Evolutionary conservation across 2,888 invertebrate genomes (phyloP), one percentile per base, ranked within the genome.

Genomic region (Eupithecia centaureata): DNA sequence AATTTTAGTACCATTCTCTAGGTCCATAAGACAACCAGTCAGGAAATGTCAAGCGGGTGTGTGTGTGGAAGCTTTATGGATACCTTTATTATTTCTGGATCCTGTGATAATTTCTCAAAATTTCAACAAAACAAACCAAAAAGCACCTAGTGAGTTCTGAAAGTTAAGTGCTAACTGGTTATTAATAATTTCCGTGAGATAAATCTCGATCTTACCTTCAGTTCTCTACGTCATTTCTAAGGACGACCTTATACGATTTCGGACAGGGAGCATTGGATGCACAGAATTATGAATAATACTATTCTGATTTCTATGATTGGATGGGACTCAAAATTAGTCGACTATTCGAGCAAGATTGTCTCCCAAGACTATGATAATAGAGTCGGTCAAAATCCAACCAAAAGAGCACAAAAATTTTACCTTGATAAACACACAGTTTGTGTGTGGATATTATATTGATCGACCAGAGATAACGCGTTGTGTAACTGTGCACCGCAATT

Each of bases 1-100:
- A 81, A 79, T 30, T 32, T 33, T 33, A 32, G n/a, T 56, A 30
- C 57, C 32, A 13, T 57, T 57, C 22, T 2, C 57, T 18, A 5
- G 22, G 22, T 22, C 12, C 10, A 47, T 10, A 22, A 18, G 42
- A 18, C 42, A 18, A 22, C 22, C 12, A 2, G 8, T 18, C 8
- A 18, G 18, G 5, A 18, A 18, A n/a, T n/a, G 2, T 38, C 1
- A n/a, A n/a, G n/a, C n/a, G n/a, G n/a, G n/a, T n/a, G n/a, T n/a
- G n/a, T n/a, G n/a, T n/a, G n/a, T n/a, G n/a, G n/a, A n/a, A n/a
- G 2, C 2, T 42, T n/a, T 18, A 47, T 22, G 47, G 3, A 3
- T 22, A 47, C 10, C 1, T 22, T 47, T 1, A 22, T 22, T 22
- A 22, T 42, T 8, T 42, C 12, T 18, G 22, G 10, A 42, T 22